phyloP scores from a whole-genome alignment of 1,140 invertebrate genomes.

The Druon quercuslanigerum region DNA sequence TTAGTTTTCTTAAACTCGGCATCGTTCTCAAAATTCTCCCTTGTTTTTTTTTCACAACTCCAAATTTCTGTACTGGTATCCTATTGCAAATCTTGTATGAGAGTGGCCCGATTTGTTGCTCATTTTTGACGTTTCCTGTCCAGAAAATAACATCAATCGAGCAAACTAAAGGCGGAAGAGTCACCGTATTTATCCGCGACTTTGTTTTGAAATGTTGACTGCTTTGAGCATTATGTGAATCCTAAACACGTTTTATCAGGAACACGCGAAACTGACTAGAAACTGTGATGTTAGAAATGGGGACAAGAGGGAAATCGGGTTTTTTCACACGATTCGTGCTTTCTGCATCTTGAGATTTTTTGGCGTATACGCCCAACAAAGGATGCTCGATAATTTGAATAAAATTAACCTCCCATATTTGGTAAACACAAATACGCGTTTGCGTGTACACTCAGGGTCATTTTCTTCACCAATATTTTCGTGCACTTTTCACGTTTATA shows the following conservation, averaged over 20 bases:
- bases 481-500: conserved; percentile 1
- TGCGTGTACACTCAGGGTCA: background rate
- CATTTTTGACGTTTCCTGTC: too few relatives aligned
- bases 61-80: conserved; percentile 8
- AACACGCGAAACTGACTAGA: too few relatives aligned
- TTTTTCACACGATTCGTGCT: background rate
- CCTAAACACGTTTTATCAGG: too few relatives aligned
- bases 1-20: conserved; percentile 84
- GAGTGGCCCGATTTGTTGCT: too few relatives aligned
- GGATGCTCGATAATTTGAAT: conserved; percentile 7
- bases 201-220: too few relatives aligned
- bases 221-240: too few relatives aligned
- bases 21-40: conserved; percentile 69
- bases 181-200: too few relatives aligned
- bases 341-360: background rate
- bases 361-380: background rate
- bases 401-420: conserved; percentile 1
- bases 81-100: conserved; percentile 36
- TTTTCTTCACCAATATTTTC: background rate
- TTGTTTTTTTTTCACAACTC: conserved; percentile 33
- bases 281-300: background rate
- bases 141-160: too few relatives aligned
- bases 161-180: too few relatives aligned
- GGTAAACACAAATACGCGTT: background rate
- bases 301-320: background rate